These are phyloP conservation scores for Nixonia krombeini DNA, from an alignment of 1,140 invertebrate species.

Conservation along the genomic window DNA sequence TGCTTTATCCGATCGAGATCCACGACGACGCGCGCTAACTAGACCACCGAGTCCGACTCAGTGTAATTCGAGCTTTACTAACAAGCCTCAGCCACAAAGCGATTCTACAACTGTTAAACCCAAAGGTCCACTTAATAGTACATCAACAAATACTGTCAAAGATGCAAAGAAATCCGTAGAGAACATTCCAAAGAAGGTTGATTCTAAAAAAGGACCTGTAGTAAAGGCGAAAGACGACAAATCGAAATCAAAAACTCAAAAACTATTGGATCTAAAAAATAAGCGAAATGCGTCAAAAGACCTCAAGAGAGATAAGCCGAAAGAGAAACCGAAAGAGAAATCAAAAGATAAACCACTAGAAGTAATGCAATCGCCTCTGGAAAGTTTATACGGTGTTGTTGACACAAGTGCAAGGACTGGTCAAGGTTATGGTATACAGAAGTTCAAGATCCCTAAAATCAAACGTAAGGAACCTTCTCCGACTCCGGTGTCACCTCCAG, in stretches of 20 bases:
- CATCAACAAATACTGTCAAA: constrained; percentile 10
- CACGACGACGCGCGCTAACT: constrained; percentile 24
- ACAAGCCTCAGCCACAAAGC: not conserved
- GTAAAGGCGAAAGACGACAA: constrained; percentile 7
- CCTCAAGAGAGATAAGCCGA: constrained; percentile 1
- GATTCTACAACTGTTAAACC: constrained; percentile 5
- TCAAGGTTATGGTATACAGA: constrained; percentile 74
- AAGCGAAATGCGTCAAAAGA: not conserved
- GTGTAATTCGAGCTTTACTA: too few species aligned
- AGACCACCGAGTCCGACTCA: constrained; percentile 7
- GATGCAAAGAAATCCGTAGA: constrained; percentile 5
- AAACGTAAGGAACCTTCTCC: constrained; percentile 60
- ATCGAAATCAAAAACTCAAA: not conserved
- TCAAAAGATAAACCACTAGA: constrained; percentile 18
- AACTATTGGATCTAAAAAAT: not conserved
- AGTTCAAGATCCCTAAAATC: constrained; percentile 78
- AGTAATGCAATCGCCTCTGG: constrained; percentile 67
- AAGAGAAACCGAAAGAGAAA: constrained; percentile 30
- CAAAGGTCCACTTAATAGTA: constrained; percentile 7
- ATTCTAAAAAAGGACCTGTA: not conserved
- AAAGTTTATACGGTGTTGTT: constrained; percentile 74
- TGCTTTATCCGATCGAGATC: constrained; percentile 32
- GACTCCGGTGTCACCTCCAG: constrained; percentile 17
- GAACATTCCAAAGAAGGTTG: not conserved
- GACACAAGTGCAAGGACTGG: constrained; percentile 64